Evolutionary conservation across 2,113 vertebrate species (phyloP).

Genomic region (Perca flavescens): DNA sequence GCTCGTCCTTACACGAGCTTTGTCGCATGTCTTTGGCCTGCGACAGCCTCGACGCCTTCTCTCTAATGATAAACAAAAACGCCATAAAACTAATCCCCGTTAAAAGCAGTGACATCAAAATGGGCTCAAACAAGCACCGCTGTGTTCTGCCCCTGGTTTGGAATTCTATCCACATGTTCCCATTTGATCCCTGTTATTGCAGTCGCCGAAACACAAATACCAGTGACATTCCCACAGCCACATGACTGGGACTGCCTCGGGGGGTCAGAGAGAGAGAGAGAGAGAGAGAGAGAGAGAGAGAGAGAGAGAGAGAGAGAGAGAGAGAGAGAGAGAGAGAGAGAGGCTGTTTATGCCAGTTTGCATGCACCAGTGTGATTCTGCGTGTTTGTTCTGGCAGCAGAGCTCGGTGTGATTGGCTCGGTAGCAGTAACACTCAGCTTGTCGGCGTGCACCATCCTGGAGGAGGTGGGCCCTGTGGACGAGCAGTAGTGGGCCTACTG

Average conservation of each 20-base stretch:
- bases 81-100: constrained; percentile 48
- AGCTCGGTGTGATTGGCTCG: background rate
- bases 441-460: background rate
- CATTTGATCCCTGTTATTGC: constrained; percentile 74
- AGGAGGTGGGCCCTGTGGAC: constrained; percentile 20
- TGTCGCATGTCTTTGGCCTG: constrained; percentile 36
- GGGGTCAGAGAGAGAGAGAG: constrained; percentile 57
- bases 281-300: constrained; percentile 28
- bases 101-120: constrained; percentile 57
- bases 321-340: constrained; percentile 28
- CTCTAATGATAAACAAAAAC: constrained; percentile 61
- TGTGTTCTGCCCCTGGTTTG: constrained; percentile 57
- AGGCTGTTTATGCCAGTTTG: constrained; percentile 25
- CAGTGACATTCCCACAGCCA: constrained; percentile 75
- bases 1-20: constrained; percentile 22
- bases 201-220: constrained; percentile 73
- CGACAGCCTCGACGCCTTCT: background rate
- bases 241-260: constrained; percentile 65
- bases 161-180: constrained; percentile 76
- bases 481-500: constrained; percentile 39
- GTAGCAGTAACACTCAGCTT: constrained; percentile 3
- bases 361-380: constrained; percentile 14
- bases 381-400: constrained; percentile 5
- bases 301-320: constrained; percentile 32
- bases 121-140: constrained; percentile 45